phyloP scores from a whole-genome alignment of 2,888 invertebrate genomes.

The Netelia melanura region DNA sequence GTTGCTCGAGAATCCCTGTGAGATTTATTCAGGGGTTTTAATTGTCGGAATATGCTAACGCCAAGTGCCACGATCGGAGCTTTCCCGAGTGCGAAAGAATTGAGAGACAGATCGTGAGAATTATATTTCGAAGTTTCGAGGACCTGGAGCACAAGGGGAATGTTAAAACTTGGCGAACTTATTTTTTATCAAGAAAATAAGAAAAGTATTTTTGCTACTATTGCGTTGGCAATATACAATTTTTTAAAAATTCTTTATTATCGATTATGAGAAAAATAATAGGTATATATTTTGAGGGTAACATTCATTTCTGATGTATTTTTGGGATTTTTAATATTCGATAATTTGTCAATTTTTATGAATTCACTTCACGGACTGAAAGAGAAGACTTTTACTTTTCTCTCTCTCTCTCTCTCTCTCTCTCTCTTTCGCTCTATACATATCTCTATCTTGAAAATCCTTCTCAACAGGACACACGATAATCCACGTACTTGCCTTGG shows the following conservation, averaged over 20 bases:
- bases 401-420: too few relatives aligned
- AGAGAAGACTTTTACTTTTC: too few relatives aligned
- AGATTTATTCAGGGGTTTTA: constrained; percentile 76
- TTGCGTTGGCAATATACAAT: not conserved
- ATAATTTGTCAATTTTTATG: not conserved
- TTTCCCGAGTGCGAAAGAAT: constrained; percentile 43
- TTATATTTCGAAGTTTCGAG: constrained; percentile 60
- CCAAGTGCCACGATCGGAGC: constrained; percentile 38
- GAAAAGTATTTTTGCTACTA: not conserved
- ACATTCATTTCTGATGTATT: too few relatives aligned
- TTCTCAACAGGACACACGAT: constrained; percentile 51
- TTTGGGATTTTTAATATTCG: not conserved
- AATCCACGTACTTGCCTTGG: constrained; percentile 51
- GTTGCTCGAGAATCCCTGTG: constrained; percentile 72
- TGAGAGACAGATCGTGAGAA: constrained; percentile 59
- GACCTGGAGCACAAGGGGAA: constrained; percentile 40
- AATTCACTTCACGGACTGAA: too few relatives aligned
- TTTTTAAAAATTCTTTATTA: constrained; percentile 5
- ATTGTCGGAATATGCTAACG: constrained; percentile 73
- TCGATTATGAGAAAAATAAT: constrained; percentile 32
- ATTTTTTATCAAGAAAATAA: not conserved
- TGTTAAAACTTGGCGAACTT: constrained; percentile 30
- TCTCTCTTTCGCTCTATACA: too few relatives aligned
- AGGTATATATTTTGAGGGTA: not conserved
- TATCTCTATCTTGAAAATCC: constrained; percentile 45